A percentile compares a stretch with the other conserved stretches of the same genome.
phyloP scores from a whole-genome alignment of 2,888 invertebrate species.

The Lasius platythorax region DNA sequence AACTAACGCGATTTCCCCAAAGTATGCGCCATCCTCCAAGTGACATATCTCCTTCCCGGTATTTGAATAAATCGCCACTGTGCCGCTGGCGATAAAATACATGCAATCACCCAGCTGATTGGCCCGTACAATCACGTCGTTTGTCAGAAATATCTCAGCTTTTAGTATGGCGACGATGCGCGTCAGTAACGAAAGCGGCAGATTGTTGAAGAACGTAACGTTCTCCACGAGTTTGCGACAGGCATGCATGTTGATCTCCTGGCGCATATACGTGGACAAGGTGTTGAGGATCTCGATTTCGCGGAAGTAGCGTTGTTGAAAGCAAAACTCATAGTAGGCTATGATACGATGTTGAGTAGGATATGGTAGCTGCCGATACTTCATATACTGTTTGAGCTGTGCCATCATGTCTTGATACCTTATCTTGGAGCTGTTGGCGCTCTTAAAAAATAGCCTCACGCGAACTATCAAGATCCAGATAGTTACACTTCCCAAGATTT shows the following conservation, averaged over 20 bases:
- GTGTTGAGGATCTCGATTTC: slow-evolving; percentile 81
- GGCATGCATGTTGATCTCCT: slow-evolving; percentile 87
- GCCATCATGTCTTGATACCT: slow-evolving; percentile 80
- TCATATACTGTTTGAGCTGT: slow-evolving; percentile 82
- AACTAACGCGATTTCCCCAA: slow-evolving; percentile 85
- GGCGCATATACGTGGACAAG: slow-evolving; percentile 81
- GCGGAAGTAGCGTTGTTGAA: slow-evolving; percentile 80
- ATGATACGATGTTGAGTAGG: slow-evolving; percentile 79
- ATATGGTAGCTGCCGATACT: slow-evolving; percentile 80
- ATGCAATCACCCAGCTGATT: slow-evolving; percentile 87
- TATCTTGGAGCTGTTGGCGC: slow-evolving; percentile 78
- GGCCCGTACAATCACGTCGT: slow-evolving; percentile 87
- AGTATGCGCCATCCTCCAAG: slow-evolving; percentile 85
- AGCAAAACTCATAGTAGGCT: slow-evolving; percentile 82
- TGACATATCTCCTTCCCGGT: slow-evolving; percentile 85
- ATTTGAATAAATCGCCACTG: slow-evolving; percentile 87
- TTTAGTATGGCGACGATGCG: slow-evolving; percentile 86
- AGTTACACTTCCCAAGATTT: slow-evolving; percentile 74
- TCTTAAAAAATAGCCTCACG: slow-evolving; percentile 79
- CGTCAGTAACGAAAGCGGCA: slow-evolving; percentile 86
- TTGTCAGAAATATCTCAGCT: slow-evolving; percentile 87
- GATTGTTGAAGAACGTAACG: slow-evolving; percentile 87
- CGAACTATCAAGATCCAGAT: slow-evolving; percentile 78
- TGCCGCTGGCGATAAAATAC: slow-evolving; percentile 88
- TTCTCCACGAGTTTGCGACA: slow-evolving; percentile 87